Percentiles rank a stretch among this genome's conserved stretches.
Conservation (phyloP, 2,797 vertebrate species). For the Diplodus puntazzo region DNA sequence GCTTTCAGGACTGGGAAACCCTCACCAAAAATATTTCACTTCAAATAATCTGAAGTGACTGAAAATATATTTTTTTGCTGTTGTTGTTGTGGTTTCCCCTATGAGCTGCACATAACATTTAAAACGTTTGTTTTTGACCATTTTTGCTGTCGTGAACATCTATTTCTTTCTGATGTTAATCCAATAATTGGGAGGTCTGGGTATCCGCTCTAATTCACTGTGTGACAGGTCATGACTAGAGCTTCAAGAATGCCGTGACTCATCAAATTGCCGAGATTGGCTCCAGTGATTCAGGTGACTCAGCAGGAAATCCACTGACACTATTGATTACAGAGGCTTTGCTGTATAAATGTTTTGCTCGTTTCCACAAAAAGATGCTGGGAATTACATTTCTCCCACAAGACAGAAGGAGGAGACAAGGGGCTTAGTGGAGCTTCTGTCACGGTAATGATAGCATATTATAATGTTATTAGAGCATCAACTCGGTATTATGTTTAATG, state of each 20-base stretch:
- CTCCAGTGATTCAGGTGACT: constrained; percentile 71
- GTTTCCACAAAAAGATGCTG: constrained; percentile 21
- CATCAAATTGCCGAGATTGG: constrained; percentile 66
- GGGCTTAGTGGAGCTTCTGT: constrained; percentile 42
- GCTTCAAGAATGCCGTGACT: constrained; percentile 74
- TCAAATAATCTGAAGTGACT: constrained; percentile 69
- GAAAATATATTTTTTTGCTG: constrained; percentile 54
- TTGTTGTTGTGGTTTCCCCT: constrained; percentile 71
- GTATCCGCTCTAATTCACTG: constrained; percentile 59
- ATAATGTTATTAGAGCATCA: not conserved
- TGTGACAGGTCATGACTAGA: constrained; percentile 67
- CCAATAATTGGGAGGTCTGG: constrained; percentile 67
- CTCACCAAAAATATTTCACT: constrained; percentile 68
- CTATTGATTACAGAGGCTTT: constrained; percentile 44
- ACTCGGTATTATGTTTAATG: not conserved
- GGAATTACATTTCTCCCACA: not conserved
- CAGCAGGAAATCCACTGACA: constrained; percentile 64
- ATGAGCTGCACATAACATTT: constrained; percentile 57
- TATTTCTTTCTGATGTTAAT: constrained; percentile 69
- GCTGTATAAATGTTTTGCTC: constrained; percentile 25
- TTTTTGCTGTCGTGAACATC: constrained; percentile 66
- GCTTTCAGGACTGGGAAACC: constrained; percentile 50
- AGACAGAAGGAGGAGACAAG: constrained; percentile 23
- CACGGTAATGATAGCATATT: not conserved
- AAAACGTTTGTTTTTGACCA: constrained; percentile 72